phyloP scores from a whole-genome alignment of 2,797 vertebrate species.

The Tragelaphus eurycerus region DNA sequence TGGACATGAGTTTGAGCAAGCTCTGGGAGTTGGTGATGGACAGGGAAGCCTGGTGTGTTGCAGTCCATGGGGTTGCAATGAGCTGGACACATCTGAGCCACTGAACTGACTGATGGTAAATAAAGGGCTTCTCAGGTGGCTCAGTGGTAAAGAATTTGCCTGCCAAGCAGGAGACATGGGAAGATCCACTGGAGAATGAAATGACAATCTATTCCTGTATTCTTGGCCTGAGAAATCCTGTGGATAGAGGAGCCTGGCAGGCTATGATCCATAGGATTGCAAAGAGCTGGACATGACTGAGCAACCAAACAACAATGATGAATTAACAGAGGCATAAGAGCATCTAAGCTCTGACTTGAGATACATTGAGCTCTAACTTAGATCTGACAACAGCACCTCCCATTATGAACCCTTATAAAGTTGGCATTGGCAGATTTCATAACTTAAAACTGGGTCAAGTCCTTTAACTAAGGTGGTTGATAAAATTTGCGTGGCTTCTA shows the following conservation, averaged over 20 bases:
- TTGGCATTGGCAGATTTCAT: not conserved
- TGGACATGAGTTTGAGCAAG: not conserved
- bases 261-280: not conserved
- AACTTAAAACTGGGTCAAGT: not conserved
- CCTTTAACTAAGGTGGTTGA: not conserved
- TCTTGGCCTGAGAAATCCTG: not conserved
- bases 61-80: not conserved
- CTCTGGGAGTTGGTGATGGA: not conserved
- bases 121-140: not conserved
- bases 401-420: not conserved
- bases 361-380: not conserved
- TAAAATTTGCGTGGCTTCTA: not conserved
- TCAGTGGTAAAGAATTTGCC: not conserved
- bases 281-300: not conserved
- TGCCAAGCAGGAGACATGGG: not conserved
- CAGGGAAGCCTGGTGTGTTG: not conserved
- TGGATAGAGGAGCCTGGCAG: not conserved
- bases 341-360: not conserved
- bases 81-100: not conserved
- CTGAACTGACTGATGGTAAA: not conserved
- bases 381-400: not conserved
- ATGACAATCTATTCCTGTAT: not conserved
- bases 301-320: not conserved
- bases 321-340: not conserved
- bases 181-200: not conserved